These are phyloP conservation scores for Trissoscelio sp. DNA, from an alignment of 2,888 invertebrate species.

Conservation along the genomic window DNA sequence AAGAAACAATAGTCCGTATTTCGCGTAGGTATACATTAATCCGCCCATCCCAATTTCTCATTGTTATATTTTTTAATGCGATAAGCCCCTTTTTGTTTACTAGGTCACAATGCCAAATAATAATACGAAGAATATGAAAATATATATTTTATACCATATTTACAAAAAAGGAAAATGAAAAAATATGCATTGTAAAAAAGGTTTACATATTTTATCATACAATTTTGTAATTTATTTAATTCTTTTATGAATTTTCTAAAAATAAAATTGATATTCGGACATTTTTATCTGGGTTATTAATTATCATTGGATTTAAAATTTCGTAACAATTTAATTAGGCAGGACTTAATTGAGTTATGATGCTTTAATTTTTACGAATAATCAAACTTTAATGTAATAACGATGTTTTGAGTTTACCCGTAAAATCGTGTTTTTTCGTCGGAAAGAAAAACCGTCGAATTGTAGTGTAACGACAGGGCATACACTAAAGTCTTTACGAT, in stretches of 20 bases:
- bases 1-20: background rate
- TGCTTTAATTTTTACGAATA: background rate
- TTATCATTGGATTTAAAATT: background rate
- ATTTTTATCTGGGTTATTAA: background rate
- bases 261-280: no score
- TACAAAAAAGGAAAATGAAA: background rate
- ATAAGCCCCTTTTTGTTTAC: slow-evolving; percentile 3
- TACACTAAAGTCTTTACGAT: slow-evolving; percentile 62
- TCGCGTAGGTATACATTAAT: slow-evolving; percentile 3
- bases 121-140: background rate
- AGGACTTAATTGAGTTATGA: background rate
- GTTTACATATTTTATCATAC: no score
- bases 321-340: background rate
- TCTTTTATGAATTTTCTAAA: no score
- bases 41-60: slow-evolving; percentile 8
- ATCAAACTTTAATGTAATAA: slow-evolving; percentile 3
- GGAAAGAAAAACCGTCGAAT: slow-evolving; percentile 48
- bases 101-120: slow-evolving; percentile 18
- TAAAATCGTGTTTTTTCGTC: slow-evolving; percentile 7
- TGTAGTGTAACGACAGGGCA: slow-evolving; percentile 43
- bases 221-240: no score
- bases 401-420: slow-evolving; percentile 3
- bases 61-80: slow-evolving; percentile 5
- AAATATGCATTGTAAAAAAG: background rate
- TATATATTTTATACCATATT: no score